Conservation (phyloP, 2,888 invertebrate genomes). For the Pristionchus maxplancki region DNA sequence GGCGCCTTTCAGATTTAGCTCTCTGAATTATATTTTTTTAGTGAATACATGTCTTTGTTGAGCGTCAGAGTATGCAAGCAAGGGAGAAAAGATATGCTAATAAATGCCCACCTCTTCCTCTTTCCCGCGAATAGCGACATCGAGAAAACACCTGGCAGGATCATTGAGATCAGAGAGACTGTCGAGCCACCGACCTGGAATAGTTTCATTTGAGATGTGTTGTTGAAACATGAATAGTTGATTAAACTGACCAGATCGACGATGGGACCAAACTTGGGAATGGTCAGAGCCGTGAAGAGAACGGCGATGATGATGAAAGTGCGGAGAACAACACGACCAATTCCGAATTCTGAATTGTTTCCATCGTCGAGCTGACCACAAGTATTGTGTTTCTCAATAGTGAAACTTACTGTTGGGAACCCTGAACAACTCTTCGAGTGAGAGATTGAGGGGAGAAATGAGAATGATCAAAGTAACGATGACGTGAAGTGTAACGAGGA, state of each 20-base stretch:
- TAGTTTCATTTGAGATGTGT: not conserved
- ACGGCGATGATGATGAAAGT: constrained; percentile 55
- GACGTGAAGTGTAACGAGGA: constrained; percentile 60
- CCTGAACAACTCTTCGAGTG: constrained; percentile 61
- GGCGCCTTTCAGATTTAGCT: not conserved
- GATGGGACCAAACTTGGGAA: constrained; percentile 63
- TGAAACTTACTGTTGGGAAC: constrained; percentile 58
- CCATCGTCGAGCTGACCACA: too few relatives aligned
- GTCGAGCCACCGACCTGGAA: constrained; percentile 63
- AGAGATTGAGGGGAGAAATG: constrained; percentile 61
- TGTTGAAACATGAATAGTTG: not conserved
- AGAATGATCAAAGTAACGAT: constrained; percentile 58
- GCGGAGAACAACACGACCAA: constrained; percentile 59
- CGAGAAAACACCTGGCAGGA: constrained; percentile 65
- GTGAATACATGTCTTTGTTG: too few relatives aligned
- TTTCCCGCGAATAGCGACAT: constrained; percentile 62
- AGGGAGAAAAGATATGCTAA: too few relatives aligned
- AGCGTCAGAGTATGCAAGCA: too few relatives aligned
- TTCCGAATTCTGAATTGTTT: constrained; percentile 62
- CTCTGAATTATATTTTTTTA: too few relatives aligned
- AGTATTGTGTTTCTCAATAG: too few relatives aligned
- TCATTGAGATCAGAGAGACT: constrained; percentile 65
- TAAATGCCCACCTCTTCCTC: constrained; percentile 58
- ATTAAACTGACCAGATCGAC: constrained; percentile 58
- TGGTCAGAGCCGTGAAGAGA: constrained; percentile 60